These are phyloP conservation scores for Proisotoma minuta DNA, from an alignment of 2,888 invertebrate genomes.

Conservation along the genomic window DNA sequence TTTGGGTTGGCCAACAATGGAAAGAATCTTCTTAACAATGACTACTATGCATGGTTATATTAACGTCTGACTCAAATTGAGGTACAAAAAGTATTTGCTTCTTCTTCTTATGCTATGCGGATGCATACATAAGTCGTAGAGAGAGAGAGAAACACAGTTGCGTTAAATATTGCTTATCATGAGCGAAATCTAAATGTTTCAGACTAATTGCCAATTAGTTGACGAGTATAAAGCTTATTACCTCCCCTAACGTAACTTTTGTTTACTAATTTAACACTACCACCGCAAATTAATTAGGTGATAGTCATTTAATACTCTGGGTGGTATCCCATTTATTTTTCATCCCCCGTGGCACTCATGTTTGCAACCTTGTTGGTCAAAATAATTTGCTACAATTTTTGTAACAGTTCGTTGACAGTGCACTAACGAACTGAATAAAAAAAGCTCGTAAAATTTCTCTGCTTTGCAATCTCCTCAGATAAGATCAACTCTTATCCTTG, in stretches of 20 bases:
- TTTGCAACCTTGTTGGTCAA: neutral
- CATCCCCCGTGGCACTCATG: neutral
- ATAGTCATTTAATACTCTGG: neutral
- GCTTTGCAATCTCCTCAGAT: no score
- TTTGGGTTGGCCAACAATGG: no score
- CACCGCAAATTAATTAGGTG: neutral
- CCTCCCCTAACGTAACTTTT: neutral
- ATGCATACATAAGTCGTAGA: constrained; percentile 3
- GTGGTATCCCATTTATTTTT: neutral
- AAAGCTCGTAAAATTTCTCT: neutral
- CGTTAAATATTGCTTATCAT: neutral
- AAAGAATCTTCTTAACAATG: no score
- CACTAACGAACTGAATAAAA: neutral
- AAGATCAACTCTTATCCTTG: no score
- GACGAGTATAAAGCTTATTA: neutral
- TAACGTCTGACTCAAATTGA: no score
- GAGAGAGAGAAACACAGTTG: neutral
- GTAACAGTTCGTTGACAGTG: neutral
- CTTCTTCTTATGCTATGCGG: neutral
- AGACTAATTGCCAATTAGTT: constrained; percentile 10
- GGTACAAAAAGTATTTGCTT: neutral
- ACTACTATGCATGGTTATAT: no score
- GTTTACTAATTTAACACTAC: neutral
- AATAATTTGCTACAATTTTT: neutral
- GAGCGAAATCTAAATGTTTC: constrained; percentile 12